Percentiles rank a stretch among this genome's conserved stretches.
These are phyloP conservation scores for Periphyllus acericola DNA, from an alignment of 2,888 invertebrate species.

Conservation along the genomic window DNA sequence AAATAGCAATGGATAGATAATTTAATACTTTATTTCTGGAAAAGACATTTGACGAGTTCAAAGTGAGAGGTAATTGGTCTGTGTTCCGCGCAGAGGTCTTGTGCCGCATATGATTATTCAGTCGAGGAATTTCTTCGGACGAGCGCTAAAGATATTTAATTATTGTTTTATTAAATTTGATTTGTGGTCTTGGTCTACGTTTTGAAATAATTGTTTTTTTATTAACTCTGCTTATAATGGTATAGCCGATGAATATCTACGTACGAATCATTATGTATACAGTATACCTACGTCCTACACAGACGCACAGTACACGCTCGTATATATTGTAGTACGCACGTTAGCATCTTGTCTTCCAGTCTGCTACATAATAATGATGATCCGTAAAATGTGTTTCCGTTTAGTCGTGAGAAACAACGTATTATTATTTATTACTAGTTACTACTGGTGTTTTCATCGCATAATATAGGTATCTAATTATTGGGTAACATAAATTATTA, in stretches of 20 bases:
- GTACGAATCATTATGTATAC: neutral
- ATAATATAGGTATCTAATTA: slow-evolving; percentile 28
- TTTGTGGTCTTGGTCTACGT: neutral
- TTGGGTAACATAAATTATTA: slow-evolving; percentile 18
- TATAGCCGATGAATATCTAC: neutral
- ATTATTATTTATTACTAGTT: slow-evolving; percentile 3
- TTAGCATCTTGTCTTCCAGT: neutral
- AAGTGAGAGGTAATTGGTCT: slow-evolving; percentile 18
- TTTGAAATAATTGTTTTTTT: slow-evolving; percentile 10
- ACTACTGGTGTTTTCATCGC: slow-evolving; percentile 41
- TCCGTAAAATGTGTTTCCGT: slow-evolving; percentile 46
- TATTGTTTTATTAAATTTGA: slow-evolving; percentile 13
- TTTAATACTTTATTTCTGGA: slow-evolving; percentile 3
- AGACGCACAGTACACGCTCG: neutral
- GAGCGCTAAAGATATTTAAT: neutral
- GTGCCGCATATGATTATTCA: neutral
- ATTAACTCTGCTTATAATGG: neutral
- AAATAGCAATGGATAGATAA: neutral
- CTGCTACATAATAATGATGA: slow-evolving; percentile 6
- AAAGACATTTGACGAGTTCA: neutral
- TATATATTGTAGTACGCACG: neutral
- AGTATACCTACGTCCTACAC: too few relatives aligned
- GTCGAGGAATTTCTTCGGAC: neutral
- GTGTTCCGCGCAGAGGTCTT: neutral
- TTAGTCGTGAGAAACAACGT: slow-evolving; percentile 43